These are phyloP conservation scores for Leptogaster cylindrica DNA, from an alignment of 2,888 invertebrate species.

Conservation along the genomic window DNA sequence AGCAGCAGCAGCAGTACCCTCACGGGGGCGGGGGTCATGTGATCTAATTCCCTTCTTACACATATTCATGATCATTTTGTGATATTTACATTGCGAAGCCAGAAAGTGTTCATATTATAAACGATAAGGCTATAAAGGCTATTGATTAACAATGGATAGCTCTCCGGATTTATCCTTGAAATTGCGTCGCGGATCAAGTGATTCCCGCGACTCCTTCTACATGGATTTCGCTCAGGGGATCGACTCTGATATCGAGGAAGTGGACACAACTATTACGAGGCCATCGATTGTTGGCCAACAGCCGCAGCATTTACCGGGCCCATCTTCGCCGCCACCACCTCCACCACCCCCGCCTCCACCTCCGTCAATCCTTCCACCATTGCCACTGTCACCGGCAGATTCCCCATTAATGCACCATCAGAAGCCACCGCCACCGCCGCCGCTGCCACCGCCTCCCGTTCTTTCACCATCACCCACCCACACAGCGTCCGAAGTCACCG, in stretches of 20 bases:
- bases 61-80: no score
- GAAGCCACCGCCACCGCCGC: conserved; percentile 20
- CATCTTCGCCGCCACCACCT: conserved; percentile 51
- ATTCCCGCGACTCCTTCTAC: conserved; percentile 86
- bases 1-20: neutral
- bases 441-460: no score
- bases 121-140: neutral
- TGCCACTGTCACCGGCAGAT: conserved; percentile 57
- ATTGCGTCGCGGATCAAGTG: conserved; percentile 82
- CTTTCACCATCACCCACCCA: neutral
- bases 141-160: conserved; percentile 67
- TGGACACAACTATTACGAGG: conserved; percentile 70
- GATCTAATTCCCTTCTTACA: neutral
- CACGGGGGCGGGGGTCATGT: neutral
- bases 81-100: conserved; percentile 30
- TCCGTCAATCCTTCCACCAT: conserved; percentile 48
- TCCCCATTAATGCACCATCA: conserved; percentile 51
- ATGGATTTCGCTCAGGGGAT: conserved; percentile 92
- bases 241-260: conserved; percentile 88
- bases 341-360: conserved; percentile 57
- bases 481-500: neutral
- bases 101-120: conserved; percentile 22
- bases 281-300: conserved; percentile 46
- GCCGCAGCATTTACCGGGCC: conserved; percentile 48
- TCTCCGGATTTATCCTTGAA: conserved; percentile 86